A percentile compares a stretch with the other conserved stretches of the same genome.
phyloP scores from a whole-genome alignment of 2,113 vertebrate genomes.

The Malurus alboscapulatus region DNA sequence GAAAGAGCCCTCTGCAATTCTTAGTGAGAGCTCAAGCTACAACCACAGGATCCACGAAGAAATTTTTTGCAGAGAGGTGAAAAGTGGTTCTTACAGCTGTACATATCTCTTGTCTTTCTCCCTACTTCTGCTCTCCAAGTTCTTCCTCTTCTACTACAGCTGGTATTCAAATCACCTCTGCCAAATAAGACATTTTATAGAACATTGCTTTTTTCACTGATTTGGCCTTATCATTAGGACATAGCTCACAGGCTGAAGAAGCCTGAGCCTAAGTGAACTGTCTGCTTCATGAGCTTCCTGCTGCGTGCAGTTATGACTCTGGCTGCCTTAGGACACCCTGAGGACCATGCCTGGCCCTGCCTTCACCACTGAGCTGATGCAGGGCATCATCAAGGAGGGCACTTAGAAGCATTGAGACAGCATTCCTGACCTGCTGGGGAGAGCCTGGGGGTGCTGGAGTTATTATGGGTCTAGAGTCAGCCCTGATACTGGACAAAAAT shows the following conservation, averaged over 20 bases:
- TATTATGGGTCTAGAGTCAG: not conserved
- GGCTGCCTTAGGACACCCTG: not conserved
- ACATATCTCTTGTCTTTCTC: not conserved
- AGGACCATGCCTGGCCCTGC: not conserved
- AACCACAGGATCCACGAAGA: not conserved
- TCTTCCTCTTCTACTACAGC: not conserved
- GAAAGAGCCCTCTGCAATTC: not conserved
- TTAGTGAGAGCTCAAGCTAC: accelerated
- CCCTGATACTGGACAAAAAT: not conserved
- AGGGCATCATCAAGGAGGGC: not conserved
- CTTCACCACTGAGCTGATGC: not conserved
- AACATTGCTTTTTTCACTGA: not conserved
- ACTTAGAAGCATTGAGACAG: not conserved
- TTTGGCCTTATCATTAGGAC: not conserved
- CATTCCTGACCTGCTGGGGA: not conserved
- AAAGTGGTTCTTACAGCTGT: not conserved
- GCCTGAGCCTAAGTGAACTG: not conserved
- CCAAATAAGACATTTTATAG: not conserved
- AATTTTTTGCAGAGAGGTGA: not conserved
- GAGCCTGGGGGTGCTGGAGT: not conserved
- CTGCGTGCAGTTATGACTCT: accelerated
- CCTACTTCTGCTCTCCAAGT: not conserved
- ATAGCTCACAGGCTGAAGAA: not conserved
- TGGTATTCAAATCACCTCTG: not conserved
- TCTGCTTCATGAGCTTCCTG: not conserved